These are phyloP conservation scores for Anseranas semipalmata DNA, from an alignment of 2,113 vertebrate genomes.

Conservation along the genomic window DNA sequence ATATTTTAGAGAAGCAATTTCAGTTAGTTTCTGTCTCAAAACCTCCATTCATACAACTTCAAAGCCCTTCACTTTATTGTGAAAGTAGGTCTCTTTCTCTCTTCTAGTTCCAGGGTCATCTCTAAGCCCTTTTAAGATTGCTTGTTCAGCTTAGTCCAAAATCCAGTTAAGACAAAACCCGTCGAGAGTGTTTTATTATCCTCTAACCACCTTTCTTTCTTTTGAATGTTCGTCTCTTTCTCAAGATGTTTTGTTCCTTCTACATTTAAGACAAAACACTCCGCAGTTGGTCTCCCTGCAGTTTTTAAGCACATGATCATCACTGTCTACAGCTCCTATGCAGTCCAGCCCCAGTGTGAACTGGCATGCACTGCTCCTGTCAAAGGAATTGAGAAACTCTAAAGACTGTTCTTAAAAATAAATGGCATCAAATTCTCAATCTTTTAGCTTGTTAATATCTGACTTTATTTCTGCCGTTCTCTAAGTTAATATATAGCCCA, in stretches of 20 bases:
- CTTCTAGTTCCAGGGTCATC: constrained; percentile 76
- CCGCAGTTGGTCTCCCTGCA: neutral
- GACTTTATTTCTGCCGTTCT: neutral
- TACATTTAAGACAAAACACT: neutral
- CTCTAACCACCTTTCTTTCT: constrained; percentile 78
- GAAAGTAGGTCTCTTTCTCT: constrained; percentile 5
- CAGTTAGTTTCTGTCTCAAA: neutral
- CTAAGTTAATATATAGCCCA: constrained; percentile 8
- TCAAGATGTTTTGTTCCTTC: neutral
- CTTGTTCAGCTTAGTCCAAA: constrained; percentile 84
- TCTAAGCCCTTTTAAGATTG: constrained; percentile 82
- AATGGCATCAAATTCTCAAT: neutral
- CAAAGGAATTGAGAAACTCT: neutral
- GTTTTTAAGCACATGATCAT: neutral
- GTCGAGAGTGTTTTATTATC: constrained; percentile 82
- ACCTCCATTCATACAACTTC: neutral
- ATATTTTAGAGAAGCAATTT: neutral
- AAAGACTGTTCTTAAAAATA: neutral
- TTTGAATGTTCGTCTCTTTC: constrained; percentile 65
- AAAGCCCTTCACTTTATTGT: neutral
- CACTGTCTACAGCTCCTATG: neutral
- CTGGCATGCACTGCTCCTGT: neutral
- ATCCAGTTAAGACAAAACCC: constrained; percentile 92
- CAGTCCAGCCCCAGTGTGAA: neutral
- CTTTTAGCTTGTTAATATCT: neutral